Evolutionary conservation across 2,888 invertebrate species (phyloP), one percentile per base, ranked within the genome.

Genomic region (Brenthis ino): DNA sequence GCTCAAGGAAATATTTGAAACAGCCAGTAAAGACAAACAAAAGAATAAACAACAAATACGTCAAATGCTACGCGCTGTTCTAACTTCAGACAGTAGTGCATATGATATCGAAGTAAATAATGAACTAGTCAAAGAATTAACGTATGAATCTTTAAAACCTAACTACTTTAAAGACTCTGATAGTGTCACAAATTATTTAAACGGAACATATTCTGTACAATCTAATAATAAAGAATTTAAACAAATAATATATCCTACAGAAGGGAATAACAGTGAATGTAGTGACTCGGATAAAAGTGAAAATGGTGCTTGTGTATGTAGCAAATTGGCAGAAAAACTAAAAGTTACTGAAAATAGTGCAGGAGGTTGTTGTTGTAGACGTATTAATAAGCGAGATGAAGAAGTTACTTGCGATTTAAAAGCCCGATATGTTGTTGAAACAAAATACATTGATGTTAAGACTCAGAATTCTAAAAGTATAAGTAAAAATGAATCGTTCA

Each of bases 21-120:
- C 81, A 68, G 80, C 81, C 12, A 75, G 80, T 50, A 74, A 77
- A 37, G 61, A 76, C 3, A 79, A 76, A 3, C 81, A 80, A 66
- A 73, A 72, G 3, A 83, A 83, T 48, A 82, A 75, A 50, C 80
- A 77, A 64, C 77, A 82, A 64, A 69, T 88, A 16, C 75, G 76
- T 37, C 77, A 85, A 48, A 81, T 84, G 76, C 74, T 89, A 5
- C 83, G 84, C 69, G 75, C 83, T 2, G 82, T 88, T 70, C 71
- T 89, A 2, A 85, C 85, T 13, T 85, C 84, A 2, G 86, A 87
- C 54, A 87, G 83, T 53, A 85, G 84, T 58, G 83, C 80, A 0
- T 77, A 77, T 14, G 84, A 83, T 0, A 80, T 75, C 0, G 75
- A 75, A 2, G 69, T 74, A 1, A 74, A 75, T 4, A 84, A 79